These are phyloP conservation scores for Drosophila rhopaloa DNA, from an alignment of 1,140 invertebrate species.

Conservation along the genomic window DNA sequence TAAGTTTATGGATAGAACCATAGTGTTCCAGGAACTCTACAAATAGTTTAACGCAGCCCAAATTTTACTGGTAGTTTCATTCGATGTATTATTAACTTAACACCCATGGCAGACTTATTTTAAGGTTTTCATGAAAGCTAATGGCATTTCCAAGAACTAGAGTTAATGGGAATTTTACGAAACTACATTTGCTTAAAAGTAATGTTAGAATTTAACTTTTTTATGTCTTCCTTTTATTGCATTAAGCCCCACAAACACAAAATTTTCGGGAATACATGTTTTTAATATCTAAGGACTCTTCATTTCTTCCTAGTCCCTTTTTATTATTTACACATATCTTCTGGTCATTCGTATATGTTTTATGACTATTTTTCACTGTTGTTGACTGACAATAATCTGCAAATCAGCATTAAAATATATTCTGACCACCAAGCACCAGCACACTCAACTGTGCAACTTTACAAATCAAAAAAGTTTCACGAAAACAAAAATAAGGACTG, in stretches of 20 bases:
- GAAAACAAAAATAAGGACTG: constrained; percentile 22
- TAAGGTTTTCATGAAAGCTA: background rate
- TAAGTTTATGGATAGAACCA: background rate
- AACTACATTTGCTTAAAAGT: background rate
- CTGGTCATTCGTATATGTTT: background rate
- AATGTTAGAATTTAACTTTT: no score
- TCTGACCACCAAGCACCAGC: constrained; percentile 20
- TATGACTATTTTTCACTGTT: constrained; percentile 12
- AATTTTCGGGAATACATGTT: no score
- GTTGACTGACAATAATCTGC: constrained; percentile 60
- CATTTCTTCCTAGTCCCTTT: background rate
- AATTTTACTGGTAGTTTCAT: background rate
- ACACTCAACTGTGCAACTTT: constrained; percentile 58
- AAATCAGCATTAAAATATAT: constrained; percentile 68
- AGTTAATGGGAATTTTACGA: no score
- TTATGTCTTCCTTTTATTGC: no score
- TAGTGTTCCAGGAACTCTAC: background rate
- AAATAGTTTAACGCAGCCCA: background rate
- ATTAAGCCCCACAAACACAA: no score
- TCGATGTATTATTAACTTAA: background rate
- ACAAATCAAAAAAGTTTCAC: constrained; percentile 65
- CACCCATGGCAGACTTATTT: background rate
- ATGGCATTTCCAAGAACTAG: no score
- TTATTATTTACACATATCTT: constrained; percentile 1
- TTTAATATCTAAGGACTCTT: no score